Evolutionary conservation across 2,888 invertebrate genomes (phyloP).

Genomic region (Agrochola circellaris): DNA sequence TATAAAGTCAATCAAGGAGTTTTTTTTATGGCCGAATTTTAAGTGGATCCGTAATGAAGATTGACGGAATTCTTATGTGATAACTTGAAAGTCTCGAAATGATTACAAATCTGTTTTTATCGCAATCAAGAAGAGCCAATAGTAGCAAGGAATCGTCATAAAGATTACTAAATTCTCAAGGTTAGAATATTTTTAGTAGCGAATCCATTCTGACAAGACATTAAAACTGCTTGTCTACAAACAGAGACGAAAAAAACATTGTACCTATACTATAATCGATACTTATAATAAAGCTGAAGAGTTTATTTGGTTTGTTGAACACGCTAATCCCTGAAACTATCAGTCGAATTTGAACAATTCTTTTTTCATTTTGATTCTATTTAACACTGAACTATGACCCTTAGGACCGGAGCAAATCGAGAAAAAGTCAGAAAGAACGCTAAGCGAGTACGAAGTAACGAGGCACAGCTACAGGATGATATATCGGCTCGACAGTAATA

Average conservation of each 20-base stretch:
- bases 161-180: background rate
- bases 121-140: background rate
- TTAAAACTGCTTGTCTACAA: background rate
- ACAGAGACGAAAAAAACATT: background rate
- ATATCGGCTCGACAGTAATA: no score
- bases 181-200: background rate
- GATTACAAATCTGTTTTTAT: background rate
- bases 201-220: background rate
- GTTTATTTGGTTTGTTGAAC: no score
- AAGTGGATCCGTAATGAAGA: background rate
- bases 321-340: no score
- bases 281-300: no score
- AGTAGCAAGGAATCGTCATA: background rate
- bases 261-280: no score
- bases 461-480: no score
- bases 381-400: no score
- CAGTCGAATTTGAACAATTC: no score
- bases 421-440: no score
- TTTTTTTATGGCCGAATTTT: background rate
- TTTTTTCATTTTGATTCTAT: no score
- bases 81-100: background rate
- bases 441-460: no score
- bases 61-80: background rate
- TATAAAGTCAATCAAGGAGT: slow-evolving; percentile 10
- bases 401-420: no score